These are phyloP conservation scores for Sycophaga agraensis DNA, from an alignment of 1,140 invertebrate genomes.

Conservation along the genomic window DNA sequence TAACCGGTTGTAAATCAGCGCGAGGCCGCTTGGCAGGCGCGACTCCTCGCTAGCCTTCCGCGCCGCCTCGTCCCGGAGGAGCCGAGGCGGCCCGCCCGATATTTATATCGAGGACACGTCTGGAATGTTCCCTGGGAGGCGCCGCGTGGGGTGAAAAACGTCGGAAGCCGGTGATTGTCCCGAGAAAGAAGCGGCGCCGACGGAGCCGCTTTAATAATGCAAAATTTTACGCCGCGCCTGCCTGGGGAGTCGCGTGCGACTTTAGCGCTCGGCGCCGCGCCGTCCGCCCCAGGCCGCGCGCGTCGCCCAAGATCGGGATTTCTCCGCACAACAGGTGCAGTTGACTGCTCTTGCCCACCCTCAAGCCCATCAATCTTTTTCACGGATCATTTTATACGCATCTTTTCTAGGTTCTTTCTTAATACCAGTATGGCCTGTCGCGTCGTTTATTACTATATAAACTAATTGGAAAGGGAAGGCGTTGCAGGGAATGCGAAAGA, in stretches of 20 bases:
- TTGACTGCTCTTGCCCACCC: too few species aligned
- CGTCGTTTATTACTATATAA: too few species aligned
- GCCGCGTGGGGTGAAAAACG: slow-evolving; percentile 8
- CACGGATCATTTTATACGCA: too few species aligned
- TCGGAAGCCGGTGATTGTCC: slow-evolving; percentile 18
- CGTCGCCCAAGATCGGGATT: too few species aligned
- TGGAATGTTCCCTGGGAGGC: slow-evolving; percentile 23
- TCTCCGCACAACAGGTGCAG: too few species aligned
- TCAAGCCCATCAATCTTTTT: too few species aligned
- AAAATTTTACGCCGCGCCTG: background rate
- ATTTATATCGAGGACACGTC: slow-evolving; percentile 44
- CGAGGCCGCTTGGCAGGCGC: background rate
- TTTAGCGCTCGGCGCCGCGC: background rate
- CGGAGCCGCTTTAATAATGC: slow-evolving; percentile 23
- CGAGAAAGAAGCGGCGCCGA: background rate
- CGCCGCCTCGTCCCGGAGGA: background rate
- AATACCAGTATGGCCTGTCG: too few species aligned
- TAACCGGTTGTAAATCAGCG: slow-evolving; percentile 53
- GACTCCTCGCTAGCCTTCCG: background rate
- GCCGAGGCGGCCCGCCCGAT: slow-evolving; percentile 20
- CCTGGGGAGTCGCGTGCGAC: background rate
- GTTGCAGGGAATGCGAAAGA: too few species aligned
- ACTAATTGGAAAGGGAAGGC: too few species aligned
- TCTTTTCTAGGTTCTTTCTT: too few species aligned
- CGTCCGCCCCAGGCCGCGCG: too few species aligned